Conservation (phyloP, 2,797 vertebrate species). For the Garrulus glandarius region DNA sequence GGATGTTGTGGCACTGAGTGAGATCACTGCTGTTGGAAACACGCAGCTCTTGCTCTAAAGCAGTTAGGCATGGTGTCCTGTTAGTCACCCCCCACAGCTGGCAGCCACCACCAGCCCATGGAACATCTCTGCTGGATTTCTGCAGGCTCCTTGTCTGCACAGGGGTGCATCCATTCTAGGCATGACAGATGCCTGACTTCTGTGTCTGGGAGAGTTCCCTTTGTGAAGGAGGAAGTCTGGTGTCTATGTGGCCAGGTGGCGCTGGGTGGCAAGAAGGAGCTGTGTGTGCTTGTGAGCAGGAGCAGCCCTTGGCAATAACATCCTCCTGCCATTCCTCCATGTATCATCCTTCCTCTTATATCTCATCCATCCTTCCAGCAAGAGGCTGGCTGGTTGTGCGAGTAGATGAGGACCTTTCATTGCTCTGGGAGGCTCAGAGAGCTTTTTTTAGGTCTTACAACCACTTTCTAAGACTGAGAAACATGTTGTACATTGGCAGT, state of each 20-base stretch:
- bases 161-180: background rate
- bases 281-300: background rate
- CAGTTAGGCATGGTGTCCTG: background rate
- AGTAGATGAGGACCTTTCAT: background rate
- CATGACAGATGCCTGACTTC: background rate
- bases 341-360: background rate
- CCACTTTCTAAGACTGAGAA: background rate
- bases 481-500: background rate
- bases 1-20: accelerated
- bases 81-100: background rate
- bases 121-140: background rate
- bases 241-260: background rate
- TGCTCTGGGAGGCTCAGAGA: background rate
- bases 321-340: accelerated
- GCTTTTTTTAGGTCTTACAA: background rate
- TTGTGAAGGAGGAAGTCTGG: background rate
- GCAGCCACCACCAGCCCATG: accelerated
- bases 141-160: background rate
- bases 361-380: background rate
- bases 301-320: background rate
- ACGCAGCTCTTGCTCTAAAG: background rate
- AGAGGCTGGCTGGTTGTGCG: background rate
- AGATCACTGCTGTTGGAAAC: background rate
- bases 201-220: background rate
- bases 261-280: background rate